Percentiles rank a stretch among this genome's conserved stretches.
Evolutionary conservation across 2,113 vertebrate genomes (phyloP).

Genomic region (Bagarius yarrelli): DNA sequence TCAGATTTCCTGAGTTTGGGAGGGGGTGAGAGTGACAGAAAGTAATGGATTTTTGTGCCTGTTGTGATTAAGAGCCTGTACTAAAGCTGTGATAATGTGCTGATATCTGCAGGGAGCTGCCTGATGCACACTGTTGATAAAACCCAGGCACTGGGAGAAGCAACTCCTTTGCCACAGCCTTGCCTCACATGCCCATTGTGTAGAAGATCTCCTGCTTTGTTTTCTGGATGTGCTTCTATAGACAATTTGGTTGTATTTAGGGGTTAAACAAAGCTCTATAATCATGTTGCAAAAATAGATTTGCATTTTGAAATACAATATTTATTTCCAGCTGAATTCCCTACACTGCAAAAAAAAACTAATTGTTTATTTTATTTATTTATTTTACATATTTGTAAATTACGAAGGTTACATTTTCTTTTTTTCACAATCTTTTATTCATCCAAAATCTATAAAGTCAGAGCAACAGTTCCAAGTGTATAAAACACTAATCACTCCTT

Average conservation of each 20-base stretch:
- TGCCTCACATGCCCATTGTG: slow-evolving; percentile 25
- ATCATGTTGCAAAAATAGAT: slow-evolving; percentile 17
- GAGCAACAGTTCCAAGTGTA: not conserved
- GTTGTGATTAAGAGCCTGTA: slow-evolving; percentile 75
- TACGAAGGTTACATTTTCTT: not conserved
- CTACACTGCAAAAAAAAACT: not conserved
- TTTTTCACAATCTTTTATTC: not conserved
- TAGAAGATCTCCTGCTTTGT: slow-evolving; percentile 30
- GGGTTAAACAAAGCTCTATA: slow-evolving; percentile 21
- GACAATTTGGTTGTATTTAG: too few relatives aligned
- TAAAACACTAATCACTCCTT: not conserved
- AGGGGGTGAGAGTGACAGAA: slow-evolving; percentile 74
- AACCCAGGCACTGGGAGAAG: slow-evolving; percentile 60
- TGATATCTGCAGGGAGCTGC: slow-evolving; percentile 80
- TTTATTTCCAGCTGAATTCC: not conserved
- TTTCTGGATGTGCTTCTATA: slow-evolving; percentile 28
- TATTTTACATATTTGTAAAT: not conserved
- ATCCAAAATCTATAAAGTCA: not conserved
- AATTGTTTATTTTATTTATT: not conserved
- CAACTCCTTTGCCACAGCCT: slow-evolving; percentile 48
- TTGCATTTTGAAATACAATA: slow-evolving; percentile 23
- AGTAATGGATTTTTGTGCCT: slow-evolving; percentile 81
- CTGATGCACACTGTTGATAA: slow-evolving; percentile 73
- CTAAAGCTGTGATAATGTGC: slow-evolving; percentile 77
- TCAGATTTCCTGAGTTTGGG: slow-evolving; percentile 71